Base-by-base conservation (phyloP, 2,113 vertebrate genomes). In the Shinisaurus crocodilurus region DNA sequence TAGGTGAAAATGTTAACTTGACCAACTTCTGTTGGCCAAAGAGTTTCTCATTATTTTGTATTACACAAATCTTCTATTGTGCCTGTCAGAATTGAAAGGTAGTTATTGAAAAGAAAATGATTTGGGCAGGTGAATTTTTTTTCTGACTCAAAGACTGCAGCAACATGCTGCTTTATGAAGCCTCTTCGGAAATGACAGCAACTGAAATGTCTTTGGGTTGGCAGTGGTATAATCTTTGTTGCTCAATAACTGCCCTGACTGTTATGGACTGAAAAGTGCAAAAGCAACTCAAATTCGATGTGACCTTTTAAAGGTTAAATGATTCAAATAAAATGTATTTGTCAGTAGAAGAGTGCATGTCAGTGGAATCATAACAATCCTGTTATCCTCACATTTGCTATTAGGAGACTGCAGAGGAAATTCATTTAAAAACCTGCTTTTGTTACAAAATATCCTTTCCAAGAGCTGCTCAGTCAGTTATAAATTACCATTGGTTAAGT, bases 401-500 rank as follows among this genome's bases (percentile, higher is more conserved):
- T 86, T 90, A 90, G 29, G 50, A 80, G 1, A 34, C 75, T 85
- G n/a, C 65, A 18, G 20, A 89, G 88, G 69, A 82, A 88, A 43
- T 88, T 88, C 13, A 34, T 20, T 79, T 32, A 18, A 54, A 27
- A 60, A 63, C 84, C 50, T 88, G 89, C 50, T 74, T 91, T 89
- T 72, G 48, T 76, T 50, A 90, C 87, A 72, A 90, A 91, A 85
- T 43, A 85, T 15, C 23, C 1, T 27, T 77, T 43, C 81, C 60
- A 65, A 45, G 32, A 12, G 40, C 74, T 90, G 29, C 84, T 90
- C 34, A 94, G 92, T 89, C 45, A 63, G 69, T 83, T 94, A 94
- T 80, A 89, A 93, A 65, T 92, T 94, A 91, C 83, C 85, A 92
- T 93, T 93, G 90, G 70, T 0, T 1, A 54, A 40, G 8, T 25